Percentiles rank a stretch among this genome's conserved stretches.
Evolutionary conservation across 2,888 invertebrate genomes (phyloP).

Genomic region (Melieria crassipennis): DNA sequence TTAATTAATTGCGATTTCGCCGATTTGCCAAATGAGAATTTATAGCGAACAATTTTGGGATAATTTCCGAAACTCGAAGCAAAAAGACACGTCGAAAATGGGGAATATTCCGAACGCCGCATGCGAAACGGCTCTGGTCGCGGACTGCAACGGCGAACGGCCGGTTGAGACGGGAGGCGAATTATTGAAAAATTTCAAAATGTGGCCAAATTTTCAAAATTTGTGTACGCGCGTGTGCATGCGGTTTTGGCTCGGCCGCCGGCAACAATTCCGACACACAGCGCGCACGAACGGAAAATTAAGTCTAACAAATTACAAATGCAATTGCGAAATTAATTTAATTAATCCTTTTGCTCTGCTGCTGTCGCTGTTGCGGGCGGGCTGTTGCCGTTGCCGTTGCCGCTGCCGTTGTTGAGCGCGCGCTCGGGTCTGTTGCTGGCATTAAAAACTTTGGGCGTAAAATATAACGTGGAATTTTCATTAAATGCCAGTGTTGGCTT

Average conservation of each 20-base stretch:
- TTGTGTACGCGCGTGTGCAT: no score
- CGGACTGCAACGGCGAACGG: no score
- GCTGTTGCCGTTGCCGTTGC: neutral
- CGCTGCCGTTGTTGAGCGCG: neutral
- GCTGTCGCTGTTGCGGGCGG: neutral
- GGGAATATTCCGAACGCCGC: no score
- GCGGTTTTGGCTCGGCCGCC: no score
- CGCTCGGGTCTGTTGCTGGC: neutral
- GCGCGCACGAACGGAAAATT: constrained; percentile 10
- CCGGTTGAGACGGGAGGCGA: no score
- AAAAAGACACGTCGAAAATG: no score
- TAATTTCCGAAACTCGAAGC: constrained; percentile 32
- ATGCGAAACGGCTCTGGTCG: no score
- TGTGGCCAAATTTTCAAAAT: no score
- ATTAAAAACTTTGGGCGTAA: constrained; percentile 21
- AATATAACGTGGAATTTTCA: constrained; percentile 21
- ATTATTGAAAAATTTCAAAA: no score
- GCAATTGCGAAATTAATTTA: constrained; percentile 49
- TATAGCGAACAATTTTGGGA: constrained; percentile 41
- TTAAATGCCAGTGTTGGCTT: neutral
- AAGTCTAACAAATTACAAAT: constrained; percentile 43
- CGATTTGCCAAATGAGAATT: constrained; percentile 42
- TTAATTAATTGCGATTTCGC: constrained; percentile 44
- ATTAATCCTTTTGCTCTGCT: constrained; percentile 41
- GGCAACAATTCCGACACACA: neutral